Evolutionary conservation across 2,888 invertebrate genomes (phyloP), one percentile per base, ranked within the genome.

Genomic region (Heliconius ismenius): DNA sequence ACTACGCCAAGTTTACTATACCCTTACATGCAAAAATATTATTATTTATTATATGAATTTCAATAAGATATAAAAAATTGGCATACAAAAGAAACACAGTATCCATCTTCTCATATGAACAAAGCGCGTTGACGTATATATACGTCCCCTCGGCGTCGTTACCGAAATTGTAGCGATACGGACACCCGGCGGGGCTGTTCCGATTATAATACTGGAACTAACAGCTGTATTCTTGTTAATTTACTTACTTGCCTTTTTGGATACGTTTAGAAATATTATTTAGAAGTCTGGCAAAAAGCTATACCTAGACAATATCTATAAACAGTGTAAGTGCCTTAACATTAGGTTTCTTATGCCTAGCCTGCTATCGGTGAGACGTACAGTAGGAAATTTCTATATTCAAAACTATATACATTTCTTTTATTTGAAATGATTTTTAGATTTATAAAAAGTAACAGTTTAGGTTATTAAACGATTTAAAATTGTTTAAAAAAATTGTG

Each of bases 131-230:
- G 75, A 74, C 75, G 72, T 75, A 75, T 78, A 72, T 78, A 78
- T n/a, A 7, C n/a, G 65, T 70, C 77, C 77, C 77, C 24, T 24
- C 24, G 67, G 77, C 72, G 75, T 73, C 67, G 60, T 78, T 78
- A 73, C 67, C 77, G 67, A 78, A 78, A 78, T 75, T 78, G 73
- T 78, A 78, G 62, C 70, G 77, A 75, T 73, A 60, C 49, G 39
- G 70, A 28, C 58, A 62, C 77, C 77, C 77, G 49, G 32, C 49
- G 72, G 77, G 28, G 72, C 65, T 49, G 72, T 78, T 78, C 15
- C 77, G 77, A 78, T 78, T 78, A 78, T 78, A 73, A 75, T 75
- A 72, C 73, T 18, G 74, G 54, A 74, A 75, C 73, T 73, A 73
- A 63, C 73, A 62, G 73, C 28, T 58, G 32, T 32, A 70, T n/a